Evolutionary conservation across 2,113 vertebrate genomes (phyloP).

Genomic region (Promerops cafer): DNA sequence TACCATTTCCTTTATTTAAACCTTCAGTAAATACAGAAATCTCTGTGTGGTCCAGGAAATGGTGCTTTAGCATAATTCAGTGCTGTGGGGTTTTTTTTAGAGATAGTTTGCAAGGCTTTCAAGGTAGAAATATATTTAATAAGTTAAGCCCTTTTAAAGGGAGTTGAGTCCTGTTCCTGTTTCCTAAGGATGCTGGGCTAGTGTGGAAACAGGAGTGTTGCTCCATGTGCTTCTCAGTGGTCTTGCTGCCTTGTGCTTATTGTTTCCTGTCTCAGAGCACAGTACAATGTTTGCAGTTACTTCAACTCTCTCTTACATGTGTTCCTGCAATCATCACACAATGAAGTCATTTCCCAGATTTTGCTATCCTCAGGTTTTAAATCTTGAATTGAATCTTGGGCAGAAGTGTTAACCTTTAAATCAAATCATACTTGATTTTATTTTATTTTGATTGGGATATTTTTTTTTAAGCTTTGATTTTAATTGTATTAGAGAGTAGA

Average conservation of each 20-base stretch:
- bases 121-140: neutral
- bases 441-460: neutral
- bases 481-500: neutral
- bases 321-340: conserved; percentile 33
- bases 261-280: conserved; percentile 3
- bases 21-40: neutral
- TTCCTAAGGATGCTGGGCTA: neutral
- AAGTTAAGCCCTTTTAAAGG: neutral
- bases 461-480: neutral
- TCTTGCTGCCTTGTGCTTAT: neutral
- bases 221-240: neutral
- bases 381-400: neutral
- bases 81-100: neutral
- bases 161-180: neutral
- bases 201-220: neutral
- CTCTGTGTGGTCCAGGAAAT: neutral
- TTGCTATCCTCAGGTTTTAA: neutral
- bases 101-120: neutral
- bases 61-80: neutral
- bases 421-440: neutral
- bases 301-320: conserved; percentile 15
- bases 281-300: conserved; percentile 9
- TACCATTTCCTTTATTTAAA: neutral
- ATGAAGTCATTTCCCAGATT: neutral
- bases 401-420: neutral